These are phyloP conservation scores for Nycticorax nycticorax DNA, from an alignment of 2,113 vertebrate genomes.

Conservation along the genomic window DNA sequence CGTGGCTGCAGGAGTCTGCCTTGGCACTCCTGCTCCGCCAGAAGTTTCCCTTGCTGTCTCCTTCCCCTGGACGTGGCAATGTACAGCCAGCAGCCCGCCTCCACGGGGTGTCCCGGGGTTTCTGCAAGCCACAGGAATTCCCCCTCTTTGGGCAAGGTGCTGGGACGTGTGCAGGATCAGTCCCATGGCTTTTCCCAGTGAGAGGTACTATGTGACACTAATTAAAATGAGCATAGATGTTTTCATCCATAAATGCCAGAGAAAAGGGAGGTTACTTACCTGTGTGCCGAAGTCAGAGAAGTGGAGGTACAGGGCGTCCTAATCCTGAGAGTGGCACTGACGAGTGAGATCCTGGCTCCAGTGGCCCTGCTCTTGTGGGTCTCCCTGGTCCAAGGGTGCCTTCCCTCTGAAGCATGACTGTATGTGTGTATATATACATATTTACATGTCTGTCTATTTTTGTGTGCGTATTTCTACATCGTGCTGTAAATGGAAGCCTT, in stretches of 20 bases:
- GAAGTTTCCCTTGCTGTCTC: background rate
- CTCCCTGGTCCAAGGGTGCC: background rate
- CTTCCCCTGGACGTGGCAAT: background rate
- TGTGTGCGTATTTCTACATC: background rate
- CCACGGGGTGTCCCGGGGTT: rapidly evolving
- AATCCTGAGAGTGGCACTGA: background rate
- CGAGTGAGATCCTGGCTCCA: background rate
- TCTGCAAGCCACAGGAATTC: background rate
- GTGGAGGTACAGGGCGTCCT: background rate
- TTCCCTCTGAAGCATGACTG: background rate
- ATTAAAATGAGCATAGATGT: background rate
- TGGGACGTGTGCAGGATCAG: background rate
- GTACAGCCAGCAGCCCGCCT: background rate
- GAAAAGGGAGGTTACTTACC: background rate
- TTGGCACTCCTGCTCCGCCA: rapidly evolving
- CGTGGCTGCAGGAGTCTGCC: too few species aligned
- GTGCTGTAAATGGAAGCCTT: background rate
- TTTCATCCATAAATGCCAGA: background rate
- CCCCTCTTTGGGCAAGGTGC: rapidly evolving
- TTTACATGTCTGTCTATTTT: background rate
- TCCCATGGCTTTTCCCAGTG: background rate
- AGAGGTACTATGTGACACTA: background rate
- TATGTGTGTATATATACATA: background rate
- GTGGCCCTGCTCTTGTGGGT: background rate
- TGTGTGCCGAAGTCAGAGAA: background rate